Conservation (phyloP, 2,888 invertebrate genomes). For the Lepidochrysops patricia region DNA sequence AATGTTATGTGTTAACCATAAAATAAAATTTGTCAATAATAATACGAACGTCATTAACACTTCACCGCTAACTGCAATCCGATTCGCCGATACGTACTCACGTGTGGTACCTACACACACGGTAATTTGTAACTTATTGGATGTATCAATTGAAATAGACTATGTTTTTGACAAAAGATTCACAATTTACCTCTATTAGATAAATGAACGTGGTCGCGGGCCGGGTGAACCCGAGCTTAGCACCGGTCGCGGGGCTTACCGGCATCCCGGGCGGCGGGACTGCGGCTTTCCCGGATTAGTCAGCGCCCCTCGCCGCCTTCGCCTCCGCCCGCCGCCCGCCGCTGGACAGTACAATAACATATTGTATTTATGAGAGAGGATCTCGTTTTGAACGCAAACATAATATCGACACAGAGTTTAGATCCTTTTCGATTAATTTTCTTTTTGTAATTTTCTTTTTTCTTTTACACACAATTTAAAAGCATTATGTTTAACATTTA, state of each 20-base stretch:
- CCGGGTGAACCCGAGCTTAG: neutral
- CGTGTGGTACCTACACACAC: too few species aligned
- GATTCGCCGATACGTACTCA: too few species aligned
- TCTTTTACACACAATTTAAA: neutral
- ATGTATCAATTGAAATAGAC: too few species aligned
- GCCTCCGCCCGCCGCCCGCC: too few species aligned
- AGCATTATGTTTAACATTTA: neutral
- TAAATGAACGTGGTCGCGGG: neutral
- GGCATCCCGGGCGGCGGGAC: neutral
- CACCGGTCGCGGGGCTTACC: neutral
- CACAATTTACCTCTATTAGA: too few species aligned
- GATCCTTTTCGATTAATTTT: neutral
- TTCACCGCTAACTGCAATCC: too few species aligned
- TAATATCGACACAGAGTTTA: neutral
- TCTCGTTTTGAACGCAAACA: neutral
- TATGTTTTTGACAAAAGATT: too few species aligned
- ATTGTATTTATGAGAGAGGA: neutral
- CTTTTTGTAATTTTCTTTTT: neutral
- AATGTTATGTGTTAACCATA: too few species aligned
- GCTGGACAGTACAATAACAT: slow-evolving; percentile 1
- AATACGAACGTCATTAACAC: too few species aligned
- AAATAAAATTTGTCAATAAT: too few species aligned
- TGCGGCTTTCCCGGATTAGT: neutral
- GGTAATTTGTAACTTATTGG: too few species aligned
- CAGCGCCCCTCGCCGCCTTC: neutral